Evolutionary conservation across 2,888 invertebrate species (phyloP).

Genomic region (Thyatira batis): DNA sequence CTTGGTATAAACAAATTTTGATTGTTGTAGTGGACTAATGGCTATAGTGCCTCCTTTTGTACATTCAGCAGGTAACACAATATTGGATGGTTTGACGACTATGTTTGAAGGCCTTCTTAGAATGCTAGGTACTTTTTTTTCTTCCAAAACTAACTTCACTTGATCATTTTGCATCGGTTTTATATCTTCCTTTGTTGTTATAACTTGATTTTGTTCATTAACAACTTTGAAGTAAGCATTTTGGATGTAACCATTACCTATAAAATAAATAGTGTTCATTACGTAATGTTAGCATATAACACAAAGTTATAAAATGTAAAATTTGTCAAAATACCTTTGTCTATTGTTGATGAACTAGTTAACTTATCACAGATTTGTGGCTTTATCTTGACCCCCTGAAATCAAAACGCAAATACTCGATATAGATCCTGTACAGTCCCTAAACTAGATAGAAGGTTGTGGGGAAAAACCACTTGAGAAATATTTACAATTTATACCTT

Average conservation of each 20-base stretch:
- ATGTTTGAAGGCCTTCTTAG: slow-evolving; percentile 45
- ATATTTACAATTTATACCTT: slow-evolving; percentile 50
- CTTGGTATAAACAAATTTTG: slow-evolving; percentile 36
- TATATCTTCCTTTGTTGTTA: slow-evolving; percentile 36
- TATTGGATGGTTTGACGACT: slow-evolving; percentile 30
- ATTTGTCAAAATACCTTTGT: slow-evolving; percentile 34
- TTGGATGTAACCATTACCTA: slow-evolving; percentile 50
- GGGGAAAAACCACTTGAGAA: background rate
- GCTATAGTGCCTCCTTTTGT: slow-evolving; percentile 56
- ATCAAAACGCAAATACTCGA: slow-evolving; percentile 11
- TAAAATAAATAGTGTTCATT: slow-evolving; percentile 20
- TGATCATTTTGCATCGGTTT: slow-evolving; percentile 41
- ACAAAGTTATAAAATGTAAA: background rate
- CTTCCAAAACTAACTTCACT: slow-evolving; percentile 51
- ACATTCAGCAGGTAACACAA: slow-evolving; percentile 52
- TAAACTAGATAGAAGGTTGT: no score
- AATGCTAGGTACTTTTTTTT: slow-evolving; percentile 58
- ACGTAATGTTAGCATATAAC: background rate
- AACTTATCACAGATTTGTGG: slow-evolving; percentile 38
- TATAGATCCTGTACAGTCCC: no score
- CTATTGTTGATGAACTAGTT: slow-evolving; percentile 19
- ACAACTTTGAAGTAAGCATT: slow-evolving; percentile 70
- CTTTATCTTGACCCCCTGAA: slow-evolving; percentile 55
- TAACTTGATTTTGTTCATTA: slow-evolving; percentile 53
- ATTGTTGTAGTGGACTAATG: slow-evolving; percentile 52